These are phyloP conservation scores for Galerucella calmariensis DNA, from an alignment of 2,888 invertebrate species.

Conservation along the genomic window DNA sequence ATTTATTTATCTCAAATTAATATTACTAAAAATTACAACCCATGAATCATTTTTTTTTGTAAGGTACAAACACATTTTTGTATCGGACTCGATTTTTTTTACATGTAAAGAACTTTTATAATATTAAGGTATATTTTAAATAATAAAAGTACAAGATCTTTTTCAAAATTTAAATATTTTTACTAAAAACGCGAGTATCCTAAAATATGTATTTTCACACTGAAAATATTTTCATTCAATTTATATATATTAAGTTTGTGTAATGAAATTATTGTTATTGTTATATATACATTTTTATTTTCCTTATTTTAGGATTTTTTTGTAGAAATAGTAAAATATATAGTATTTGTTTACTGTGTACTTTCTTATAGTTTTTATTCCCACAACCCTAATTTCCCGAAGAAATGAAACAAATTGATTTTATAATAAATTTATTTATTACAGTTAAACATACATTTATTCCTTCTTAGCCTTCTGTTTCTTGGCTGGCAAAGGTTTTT, in stretches of 20 bases:
- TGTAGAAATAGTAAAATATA: conserved; percentile 35
- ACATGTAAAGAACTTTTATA: neutral
- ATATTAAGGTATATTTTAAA: neutral
- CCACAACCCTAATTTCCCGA: neutral
- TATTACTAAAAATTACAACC: too few relatives aligned
- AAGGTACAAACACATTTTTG: neutral
- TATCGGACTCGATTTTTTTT: neutral
- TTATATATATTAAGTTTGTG: conserved; percentile 14
- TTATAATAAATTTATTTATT: conserved; percentile 23
- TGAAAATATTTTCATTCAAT: neutral
- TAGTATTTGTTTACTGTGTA: conserved; percentile 31
- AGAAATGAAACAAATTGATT: neutral
- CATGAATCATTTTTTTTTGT: too few relatives aligned
- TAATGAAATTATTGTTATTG: conserved; percentile 39
- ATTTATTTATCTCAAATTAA: neutral
- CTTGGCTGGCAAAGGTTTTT: conserved; percentile 86
- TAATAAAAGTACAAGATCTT: neutral
- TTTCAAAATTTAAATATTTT: neutral
- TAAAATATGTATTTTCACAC: neutral
- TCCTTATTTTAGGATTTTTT: conserved; percentile 33
- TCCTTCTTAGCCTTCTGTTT: conserved; percentile 85
- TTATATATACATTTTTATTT: conserved; percentile 44
- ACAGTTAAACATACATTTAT: conserved; percentile 65
- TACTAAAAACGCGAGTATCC: neutral
- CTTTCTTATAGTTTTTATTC: conserved; percentile 1